Conservation (phyloP, 2,797 vertebrate genomes). For the Rhabdophis nuchalis region DNA sequence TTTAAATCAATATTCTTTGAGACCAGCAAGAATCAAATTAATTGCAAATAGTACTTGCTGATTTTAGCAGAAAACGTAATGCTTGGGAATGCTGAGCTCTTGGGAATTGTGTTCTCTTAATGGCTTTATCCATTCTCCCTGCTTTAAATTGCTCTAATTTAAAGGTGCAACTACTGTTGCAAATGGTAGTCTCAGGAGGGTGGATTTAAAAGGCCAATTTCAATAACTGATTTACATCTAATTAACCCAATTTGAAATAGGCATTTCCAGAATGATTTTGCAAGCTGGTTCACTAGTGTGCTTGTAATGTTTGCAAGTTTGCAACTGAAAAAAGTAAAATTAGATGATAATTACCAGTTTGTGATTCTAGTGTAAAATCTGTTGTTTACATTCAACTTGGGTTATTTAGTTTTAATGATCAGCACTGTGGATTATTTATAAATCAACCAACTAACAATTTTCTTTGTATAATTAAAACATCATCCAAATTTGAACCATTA, state of each 20-base stretch:
- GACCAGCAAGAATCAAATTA: not conserved
- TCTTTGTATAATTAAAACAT: not conserved
- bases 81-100: not conserved
- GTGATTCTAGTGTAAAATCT: not conserved
- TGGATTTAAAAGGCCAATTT: not conserved
- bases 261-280: not conserved
- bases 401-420: not conserved
- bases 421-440: not conserved
- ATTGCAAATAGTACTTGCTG: not conserved
- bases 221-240: not conserved
- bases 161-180: not conserved
- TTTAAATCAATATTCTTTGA: not conserved
- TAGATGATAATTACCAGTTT: not conserved
- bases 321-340: not conserved
- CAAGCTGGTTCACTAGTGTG: not conserved
- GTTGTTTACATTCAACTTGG: not conserved
- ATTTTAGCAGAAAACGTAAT: conserved; percentile 6
- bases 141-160: not conserved
- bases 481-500: not conserved
- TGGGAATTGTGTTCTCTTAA: not conserved
- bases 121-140: not conserved
- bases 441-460: not conserved
- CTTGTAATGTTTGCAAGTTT: not conserved
- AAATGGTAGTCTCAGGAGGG: not conserved
- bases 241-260: not conserved